Conservation (phyloP, 2,113 vertebrate species). For the Pipra filicauda region DNA sequence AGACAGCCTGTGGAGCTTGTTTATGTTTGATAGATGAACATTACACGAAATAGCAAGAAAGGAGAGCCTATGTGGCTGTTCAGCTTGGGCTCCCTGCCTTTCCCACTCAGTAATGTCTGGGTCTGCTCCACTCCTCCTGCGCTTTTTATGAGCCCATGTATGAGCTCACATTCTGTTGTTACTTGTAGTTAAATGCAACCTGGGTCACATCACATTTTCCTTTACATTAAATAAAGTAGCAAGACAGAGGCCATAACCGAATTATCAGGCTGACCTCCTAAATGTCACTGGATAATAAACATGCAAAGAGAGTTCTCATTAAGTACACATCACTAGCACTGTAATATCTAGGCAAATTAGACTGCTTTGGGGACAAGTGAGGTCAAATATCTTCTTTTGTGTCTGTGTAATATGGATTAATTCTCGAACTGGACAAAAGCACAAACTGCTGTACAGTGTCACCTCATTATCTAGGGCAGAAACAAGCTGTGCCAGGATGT, state of each 20-base stretch:
- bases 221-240: constrained; percentile 32
- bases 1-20: background rate
- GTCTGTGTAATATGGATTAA: constrained; percentile 61
- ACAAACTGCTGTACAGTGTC: constrained; percentile 23
- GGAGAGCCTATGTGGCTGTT: background rate
- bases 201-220: constrained; percentile 17
- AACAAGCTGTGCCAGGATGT: background rate
- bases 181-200: constrained; percentile 20
- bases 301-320: constrained; percentile 64
- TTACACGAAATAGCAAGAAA: background rate
- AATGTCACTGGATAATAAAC: constrained; percentile 69
- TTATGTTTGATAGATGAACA: background rate
- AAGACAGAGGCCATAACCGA: constrained; percentile 22
- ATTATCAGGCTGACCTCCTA: constrained; percentile 61
- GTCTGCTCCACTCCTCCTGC: background rate
- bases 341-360: constrained; percentile 65
- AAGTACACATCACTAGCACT: constrained; percentile 56
- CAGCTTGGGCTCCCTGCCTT: background rate
- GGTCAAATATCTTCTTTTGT: constrained; percentile 69
- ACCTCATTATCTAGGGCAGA: constrained; percentile 34
- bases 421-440: constrained; percentile 50
- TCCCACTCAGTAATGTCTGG: background rate
- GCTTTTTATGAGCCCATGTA: background rate
- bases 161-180: background rate
- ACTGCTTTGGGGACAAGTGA: constrained; percentile 60